phyloP scores from a whole-genome alignment of 2,113 vertebrate species.

The Petroica traversi region DNA sequence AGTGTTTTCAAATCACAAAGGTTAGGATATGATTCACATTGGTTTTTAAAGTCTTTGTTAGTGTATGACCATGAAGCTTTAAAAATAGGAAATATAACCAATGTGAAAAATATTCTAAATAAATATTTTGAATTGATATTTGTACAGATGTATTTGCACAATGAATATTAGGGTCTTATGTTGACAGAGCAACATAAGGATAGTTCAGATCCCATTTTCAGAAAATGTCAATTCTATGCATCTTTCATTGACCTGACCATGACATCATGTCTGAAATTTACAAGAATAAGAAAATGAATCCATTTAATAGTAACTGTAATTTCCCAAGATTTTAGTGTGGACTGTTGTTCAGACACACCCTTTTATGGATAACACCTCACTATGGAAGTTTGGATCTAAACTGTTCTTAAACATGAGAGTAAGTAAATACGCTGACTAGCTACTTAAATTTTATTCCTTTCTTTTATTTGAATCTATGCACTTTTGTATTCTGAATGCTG shows the following conservation, averaged over 20 bases:
- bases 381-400: not conserved
- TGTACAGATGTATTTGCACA: not conserved
- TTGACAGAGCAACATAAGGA: not conserved
- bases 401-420: not conserved
- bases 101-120: not conserved
- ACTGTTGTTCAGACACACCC: rapidly evolving
- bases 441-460: not conserved
- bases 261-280: not conserved
- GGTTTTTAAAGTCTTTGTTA: not conserved
- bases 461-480: not conserved
- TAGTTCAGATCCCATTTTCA: not conserved
- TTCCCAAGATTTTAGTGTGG: not conserved
- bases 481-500: not conserved
- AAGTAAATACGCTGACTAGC: not conserved
- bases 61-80: not conserved
- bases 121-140: not conserved
- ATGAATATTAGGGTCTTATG: not conserved
- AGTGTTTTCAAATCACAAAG: not conserved
- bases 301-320: not conserved
- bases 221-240: not conserved
- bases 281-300: not conserved
- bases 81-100: not conserved
- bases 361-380: not conserved
- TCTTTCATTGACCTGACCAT: not conserved
- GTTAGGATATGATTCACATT: not conserved